Conservation (phyloP, 2,113 vertebrate genomes). For the Zingel zingel region DNA sequence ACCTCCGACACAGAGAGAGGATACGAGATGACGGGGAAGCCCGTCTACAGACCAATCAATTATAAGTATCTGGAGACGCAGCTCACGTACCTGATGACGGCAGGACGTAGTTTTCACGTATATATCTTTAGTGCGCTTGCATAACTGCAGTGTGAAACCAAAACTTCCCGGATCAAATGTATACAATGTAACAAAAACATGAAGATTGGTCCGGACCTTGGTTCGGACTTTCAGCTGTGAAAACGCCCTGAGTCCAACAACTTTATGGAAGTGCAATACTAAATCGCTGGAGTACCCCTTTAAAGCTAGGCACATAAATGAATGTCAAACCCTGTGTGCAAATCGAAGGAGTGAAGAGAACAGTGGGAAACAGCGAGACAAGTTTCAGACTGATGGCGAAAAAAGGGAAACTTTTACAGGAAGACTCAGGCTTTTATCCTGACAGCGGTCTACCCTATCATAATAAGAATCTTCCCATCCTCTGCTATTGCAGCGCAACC, state of each 20-base stretch:
- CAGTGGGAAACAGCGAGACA: conserved; percentile 10
- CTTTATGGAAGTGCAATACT: not conserved
- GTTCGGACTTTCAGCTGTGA: too few relatives aligned
- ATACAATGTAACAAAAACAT: too few relatives aligned
- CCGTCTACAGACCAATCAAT: too few relatives aligned
- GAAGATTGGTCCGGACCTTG: too few relatives aligned
- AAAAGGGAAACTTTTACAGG: conserved; percentile 32
- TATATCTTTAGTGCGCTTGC: too few relatives aligned
- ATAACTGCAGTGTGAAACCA: too few relatives aligned
- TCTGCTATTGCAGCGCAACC: conserved; percentile 12
- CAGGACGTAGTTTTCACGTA: too few relatives aligned
- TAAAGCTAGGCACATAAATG: conserved; percentile 25
- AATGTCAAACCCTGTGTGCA: conserved; percentile 37
- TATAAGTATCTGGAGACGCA: too few relatives aligned
- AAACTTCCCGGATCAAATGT: too few relatives aligned
- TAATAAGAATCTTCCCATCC: conserved; percentile 39
- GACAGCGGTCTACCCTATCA: conserved; percentile 21
- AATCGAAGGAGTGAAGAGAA: conserved; percentile 24
- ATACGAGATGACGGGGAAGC: too few relatives aligned
- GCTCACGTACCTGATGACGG: too few relatives aligned
- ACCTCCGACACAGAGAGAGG: too few relatives aligned
- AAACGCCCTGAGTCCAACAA: not conserved
- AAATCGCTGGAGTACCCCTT: not conserved
- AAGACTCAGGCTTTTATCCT: conserved; percentile 56
- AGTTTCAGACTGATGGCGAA: conserved; percentile 15